phyloP scores from a whole-genome alignment of 2,888 invertebrate species.

The Sarcophaga rosellei region DNA sequence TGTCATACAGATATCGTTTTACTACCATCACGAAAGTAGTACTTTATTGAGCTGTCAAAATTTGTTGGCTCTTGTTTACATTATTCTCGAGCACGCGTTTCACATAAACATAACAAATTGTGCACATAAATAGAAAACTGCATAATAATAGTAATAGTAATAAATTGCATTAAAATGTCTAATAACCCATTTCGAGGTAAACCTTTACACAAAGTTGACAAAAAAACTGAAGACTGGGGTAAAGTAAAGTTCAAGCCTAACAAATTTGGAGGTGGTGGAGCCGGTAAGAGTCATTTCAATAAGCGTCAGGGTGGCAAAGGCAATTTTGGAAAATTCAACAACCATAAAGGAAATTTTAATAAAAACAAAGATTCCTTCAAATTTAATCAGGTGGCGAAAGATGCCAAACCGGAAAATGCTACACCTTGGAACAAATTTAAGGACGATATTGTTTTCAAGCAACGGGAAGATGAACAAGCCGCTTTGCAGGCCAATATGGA shows the following conservation, averaged over 20 bases:
- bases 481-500: constrained; percentile 64
- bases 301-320: background rate
- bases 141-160: background rate
- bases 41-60: background rate
- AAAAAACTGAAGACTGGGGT: constrained; percentile 66
- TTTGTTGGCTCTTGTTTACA: background rate
- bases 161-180: constrained; percentile 19
- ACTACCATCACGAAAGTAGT: background rate
- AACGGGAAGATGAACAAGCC: constrained; percentile 69
- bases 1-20: background rate
- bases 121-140: background rate
- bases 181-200: constrained; percentile 60
- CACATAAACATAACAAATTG: no score
- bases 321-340: constrained; percentile 8
- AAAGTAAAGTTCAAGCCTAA: constrained; percentile 65
- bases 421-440: constrained; percentile 77
- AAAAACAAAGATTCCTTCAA: constrained; percentile 62
- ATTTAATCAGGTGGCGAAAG: constrained; percentile 60
- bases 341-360: constrained; percentile 7
- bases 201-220: constrained; percentile 4
- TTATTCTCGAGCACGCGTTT: background rate
- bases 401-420: constrained; percentile 68
- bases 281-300: background rate
- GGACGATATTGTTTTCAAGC: constrained; percentile 73
- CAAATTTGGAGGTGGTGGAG: constrained; percentile 2